Evolutionary conservation across 2,113 vertebrate species (phyloP).

Genomic region (Psettodes erumei): DNA sequence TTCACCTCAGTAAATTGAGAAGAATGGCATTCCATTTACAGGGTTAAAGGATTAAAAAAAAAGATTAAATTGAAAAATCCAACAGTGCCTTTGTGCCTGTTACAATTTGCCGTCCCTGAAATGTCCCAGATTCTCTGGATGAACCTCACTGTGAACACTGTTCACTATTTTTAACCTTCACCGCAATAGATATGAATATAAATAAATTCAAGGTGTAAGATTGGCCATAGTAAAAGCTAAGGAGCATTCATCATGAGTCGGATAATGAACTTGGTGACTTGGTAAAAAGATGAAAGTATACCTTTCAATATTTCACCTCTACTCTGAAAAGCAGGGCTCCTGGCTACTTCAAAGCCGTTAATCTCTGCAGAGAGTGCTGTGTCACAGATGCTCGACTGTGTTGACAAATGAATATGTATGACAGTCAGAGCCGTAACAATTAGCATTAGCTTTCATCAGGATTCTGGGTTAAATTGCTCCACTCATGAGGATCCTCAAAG

Average conservation of each 20-base stretch:
- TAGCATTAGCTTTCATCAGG: conserved; percentile 63
- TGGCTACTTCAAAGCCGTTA: conserved; percentile 55
- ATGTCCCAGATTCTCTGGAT: conserved; percentile 2
- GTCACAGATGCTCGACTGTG: conserved; percentile 27
- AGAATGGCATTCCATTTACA: conserved; percentile 43
- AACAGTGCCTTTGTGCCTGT: conserved; percentile 4
- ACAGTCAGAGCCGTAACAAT: conserved; percentile 53
- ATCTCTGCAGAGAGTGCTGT: conserved; percentile 32
- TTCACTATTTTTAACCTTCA: conserved; percentile 1
- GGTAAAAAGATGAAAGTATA: neutral
- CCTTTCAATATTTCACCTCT: conserved; percentile 9
- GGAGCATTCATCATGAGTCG: neutral
- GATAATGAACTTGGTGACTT: conserved; percentile 4
- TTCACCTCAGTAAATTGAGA: conserved; percentile 26
- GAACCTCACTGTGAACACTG: neutral
- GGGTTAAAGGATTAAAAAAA: conserved; percentile 35
- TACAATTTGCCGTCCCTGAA: conserved; percentile 23
- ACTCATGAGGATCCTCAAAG: conserved; percentile 50
- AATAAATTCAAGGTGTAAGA: conserved; percentile 6
- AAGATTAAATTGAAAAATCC: conserved; percentile 10
- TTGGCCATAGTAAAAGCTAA: neutral
- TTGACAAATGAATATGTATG: conserved; percentile 66
- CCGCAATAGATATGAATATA: neutral
- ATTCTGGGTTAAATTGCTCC: conserved; percentile 58
- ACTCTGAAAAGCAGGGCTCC: conserved; percentile 1